Evolutionary conservation across 2,797 vertebrate genomes (phyloP).

Genomic region (Bradypodion ventrale): DNA sequence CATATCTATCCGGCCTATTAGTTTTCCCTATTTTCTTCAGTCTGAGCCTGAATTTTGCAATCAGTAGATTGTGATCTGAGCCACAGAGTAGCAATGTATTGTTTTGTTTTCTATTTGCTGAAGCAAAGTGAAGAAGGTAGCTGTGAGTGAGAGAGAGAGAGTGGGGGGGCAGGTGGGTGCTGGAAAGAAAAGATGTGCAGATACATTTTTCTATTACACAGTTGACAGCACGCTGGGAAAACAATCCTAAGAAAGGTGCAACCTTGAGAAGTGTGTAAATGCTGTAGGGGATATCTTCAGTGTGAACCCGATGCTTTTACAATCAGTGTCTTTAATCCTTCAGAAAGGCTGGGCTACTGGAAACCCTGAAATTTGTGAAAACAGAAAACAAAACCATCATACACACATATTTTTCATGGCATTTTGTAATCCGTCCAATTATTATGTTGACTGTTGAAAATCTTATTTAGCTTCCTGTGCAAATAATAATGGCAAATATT

Average conservation of each 20-base stretch:
- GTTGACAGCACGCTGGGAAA: conserved; percentile 62
- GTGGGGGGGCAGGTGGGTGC: background rate
- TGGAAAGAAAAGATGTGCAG: conserved; percentile 38
- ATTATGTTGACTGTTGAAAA: background rate
- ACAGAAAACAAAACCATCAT: background rate
- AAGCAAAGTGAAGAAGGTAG: background rate
- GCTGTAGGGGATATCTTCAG: conserved; percentile 43
- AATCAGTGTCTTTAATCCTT: conserved; percentile 36
- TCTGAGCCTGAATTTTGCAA: no score
- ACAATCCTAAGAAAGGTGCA: conserved; percentile 48
- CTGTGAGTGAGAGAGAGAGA: background rate
- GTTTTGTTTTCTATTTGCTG: conserved; percentile 31
- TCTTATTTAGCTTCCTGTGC: no score
- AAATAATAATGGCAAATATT: background rate
- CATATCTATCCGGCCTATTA: no score
- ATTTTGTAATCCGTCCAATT: background rate
- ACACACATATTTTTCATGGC: background rate
- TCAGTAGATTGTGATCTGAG: no score
- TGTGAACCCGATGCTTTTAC: conserved; percentile 37
- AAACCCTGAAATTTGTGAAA: background rate
- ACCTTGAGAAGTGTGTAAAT: conserved; percentile 40
- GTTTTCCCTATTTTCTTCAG: no score
- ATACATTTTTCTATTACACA: conserved; percentile 52
- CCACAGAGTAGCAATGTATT: conserved; percentile 22
- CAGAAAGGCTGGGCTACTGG: conserved; percentile 24